Percentiles rank a stretch among this genome's conserved stretches.
Conservation (phyloP, 2,113 vertebrate species). For the Cyanoderma ruficeps region DNA sequence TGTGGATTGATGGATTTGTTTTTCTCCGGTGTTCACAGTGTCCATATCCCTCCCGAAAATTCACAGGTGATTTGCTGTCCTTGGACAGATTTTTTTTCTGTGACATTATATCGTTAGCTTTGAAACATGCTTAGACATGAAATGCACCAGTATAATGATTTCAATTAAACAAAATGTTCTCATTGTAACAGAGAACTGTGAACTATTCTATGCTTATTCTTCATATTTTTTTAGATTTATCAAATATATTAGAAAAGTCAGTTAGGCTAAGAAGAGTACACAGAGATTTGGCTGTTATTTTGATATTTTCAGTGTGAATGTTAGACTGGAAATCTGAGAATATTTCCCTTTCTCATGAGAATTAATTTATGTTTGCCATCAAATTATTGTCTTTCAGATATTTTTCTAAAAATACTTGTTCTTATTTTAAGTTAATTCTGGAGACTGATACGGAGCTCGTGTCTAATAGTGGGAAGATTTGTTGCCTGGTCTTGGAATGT, state of each 20-base stretch:
- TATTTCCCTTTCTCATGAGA: not conserved
- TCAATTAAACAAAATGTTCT: not conserved
- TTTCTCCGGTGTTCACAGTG: not conserved
- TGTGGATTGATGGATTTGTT: not conserved
- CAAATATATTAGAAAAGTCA: not conserved
- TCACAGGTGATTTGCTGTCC: not conserved
- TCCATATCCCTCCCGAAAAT: not conserved
- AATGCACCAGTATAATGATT: not conserved
- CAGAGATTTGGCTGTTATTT: not conserved
- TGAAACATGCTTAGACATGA: not conserved
- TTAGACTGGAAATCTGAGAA: not conserved
- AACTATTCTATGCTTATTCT: not conserved
- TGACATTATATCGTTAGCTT: not conserved
- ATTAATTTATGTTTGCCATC: not conserved
- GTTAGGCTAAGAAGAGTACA: not conserved
- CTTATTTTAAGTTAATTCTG: not conserved
- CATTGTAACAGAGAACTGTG: rapidly evolving
- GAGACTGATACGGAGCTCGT: not conserved
- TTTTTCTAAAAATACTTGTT: not conserved
- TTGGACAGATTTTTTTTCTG: not conserved
- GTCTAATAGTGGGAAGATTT: not conserved
- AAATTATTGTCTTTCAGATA: not conserved
- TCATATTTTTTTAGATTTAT: not conserved
- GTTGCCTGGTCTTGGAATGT: not conserved
- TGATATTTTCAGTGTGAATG: not conserved